Conservation (phyloP, 2,888 invertebrate species). For the Arge pagana region DNA sequence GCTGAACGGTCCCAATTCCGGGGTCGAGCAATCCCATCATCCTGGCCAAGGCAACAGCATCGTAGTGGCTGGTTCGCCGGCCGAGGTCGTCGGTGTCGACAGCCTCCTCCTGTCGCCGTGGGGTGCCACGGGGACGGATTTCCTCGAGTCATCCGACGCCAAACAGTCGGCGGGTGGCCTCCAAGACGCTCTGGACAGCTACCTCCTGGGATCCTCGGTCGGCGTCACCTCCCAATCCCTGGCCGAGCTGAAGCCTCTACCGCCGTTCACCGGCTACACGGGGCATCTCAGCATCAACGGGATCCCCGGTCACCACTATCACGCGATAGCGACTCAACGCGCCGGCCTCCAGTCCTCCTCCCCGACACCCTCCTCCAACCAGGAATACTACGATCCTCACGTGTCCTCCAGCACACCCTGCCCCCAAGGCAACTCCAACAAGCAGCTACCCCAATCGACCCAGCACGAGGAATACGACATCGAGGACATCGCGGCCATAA, state of each 20-base stretch:
- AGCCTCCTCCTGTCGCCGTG: conserved; percentile 50
- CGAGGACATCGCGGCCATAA: conserved; percentile 84
- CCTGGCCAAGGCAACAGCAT: conserved; percentile 48
- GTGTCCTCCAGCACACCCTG: conserved; percentile 60
- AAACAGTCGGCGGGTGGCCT: conserved; percentile 51
- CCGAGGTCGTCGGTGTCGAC: conserved; percentile 53
- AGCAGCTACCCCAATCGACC: conserved; percentile 40
- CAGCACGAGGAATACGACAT: conserved; percentile 65
- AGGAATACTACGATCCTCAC: conserved; percentile 56
- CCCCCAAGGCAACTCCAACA: conserved; percentile 47
- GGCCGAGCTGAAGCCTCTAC: conserved; percentile 83
- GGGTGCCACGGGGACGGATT: conserved; percentile 48
- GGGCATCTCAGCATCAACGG: conserved; percentile 86
- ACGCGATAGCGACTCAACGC: conserved; percentile 71
- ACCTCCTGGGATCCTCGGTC: conserved; percentile 63
- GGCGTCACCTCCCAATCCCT: conserved; percentile 67
- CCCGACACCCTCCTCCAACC: conserved; percentile 53
- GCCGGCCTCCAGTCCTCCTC: conserved; percentile 53
- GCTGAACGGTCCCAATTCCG: conserved; percentile 39
- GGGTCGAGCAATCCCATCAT: conserved; percentile 53
- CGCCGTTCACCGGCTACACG: conserved; percentile 85
- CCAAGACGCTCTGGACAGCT: conserved; percentile 72
- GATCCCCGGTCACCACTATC: conserved; percentile 85
- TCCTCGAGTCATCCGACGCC: conserved; percentile 48
- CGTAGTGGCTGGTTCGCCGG: conserved; percentile 45